Percentiles rank a stretch among this genome's conserved stretches.
Conservation (phyloP, 53 echinoderm and acorn worm genomes). For the Paelopatides confundens region DNA sequence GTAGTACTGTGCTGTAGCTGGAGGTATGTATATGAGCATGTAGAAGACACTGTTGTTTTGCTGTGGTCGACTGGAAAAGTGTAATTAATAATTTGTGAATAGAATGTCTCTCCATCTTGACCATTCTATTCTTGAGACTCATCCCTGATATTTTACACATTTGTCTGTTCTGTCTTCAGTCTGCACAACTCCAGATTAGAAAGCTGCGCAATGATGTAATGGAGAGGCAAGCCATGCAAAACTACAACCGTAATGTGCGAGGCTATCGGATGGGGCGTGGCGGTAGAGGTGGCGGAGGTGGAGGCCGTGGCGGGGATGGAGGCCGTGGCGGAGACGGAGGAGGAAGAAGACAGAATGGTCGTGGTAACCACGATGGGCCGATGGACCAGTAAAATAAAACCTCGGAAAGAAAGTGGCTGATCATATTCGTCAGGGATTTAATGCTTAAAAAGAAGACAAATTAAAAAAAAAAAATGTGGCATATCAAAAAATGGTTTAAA, state of each 20-base stretch:
- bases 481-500: neutral
- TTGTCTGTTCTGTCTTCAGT: constrained; percentile 46
- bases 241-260: constrained; percentile 23
- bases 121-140: neutral
- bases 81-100: too few relatives aligned
- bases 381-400: constrained; percentile 4
- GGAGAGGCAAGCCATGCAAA: constrained; percentile 63
- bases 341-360: neutral
- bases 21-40: too few relatives aligned
- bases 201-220: constrained; percentile 70
- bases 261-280: constrained; percentile 43
- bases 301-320: neutral
- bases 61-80: too few relatives aligned
- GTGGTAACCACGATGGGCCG: neutral
- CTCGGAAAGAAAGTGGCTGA: neutral
- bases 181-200: constrained; percentile 91
- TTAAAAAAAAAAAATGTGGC: neutral
- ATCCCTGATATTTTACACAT: too few relatives aligned
- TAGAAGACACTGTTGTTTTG: too few relatives aligned
- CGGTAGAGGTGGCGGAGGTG: neutral
- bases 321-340: neutral
- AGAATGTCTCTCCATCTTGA: too few relatives aligned
- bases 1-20: too few relatives aligned
- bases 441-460: neutral
- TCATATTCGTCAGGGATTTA: constrained; percentile 24